Evolutionary conservation across 2,888 invertebrate genomes (phyloP), one percentile per base, ranked within the genome.

Genomic region (Caenorhabditis zanzibari): DNA sequence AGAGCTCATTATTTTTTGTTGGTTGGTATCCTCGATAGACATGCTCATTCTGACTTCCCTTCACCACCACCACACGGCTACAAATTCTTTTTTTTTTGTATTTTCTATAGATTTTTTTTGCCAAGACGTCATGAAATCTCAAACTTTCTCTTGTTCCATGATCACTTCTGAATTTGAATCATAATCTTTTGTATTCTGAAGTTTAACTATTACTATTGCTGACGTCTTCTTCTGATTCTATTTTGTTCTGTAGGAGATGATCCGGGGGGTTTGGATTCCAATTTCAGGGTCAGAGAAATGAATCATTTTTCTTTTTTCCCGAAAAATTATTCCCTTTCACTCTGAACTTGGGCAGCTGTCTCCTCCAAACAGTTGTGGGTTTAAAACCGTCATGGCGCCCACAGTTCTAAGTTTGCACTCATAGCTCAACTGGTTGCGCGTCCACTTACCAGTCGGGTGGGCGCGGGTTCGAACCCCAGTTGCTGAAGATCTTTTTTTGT

Each of bases 141-240:
- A 54, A 54, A 19, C 7, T 44, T 44, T 52, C 52, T n/a, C 16
- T 10, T 54, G 54, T 14, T 54, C 22, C 24, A 26, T 54, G 54
- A 14, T 54, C 54, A 26, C 3, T 14, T 12, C 3, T 54, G 14
- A 54, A 14, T 54, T 54, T 54, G 54, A 54, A 54, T 54, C 54
- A 54, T 54, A 54, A 54, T 54, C 54, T 26, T 54, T 54, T 54
- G 26, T 54, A 54, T 54, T 26, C 14, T 24, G 54, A 54, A 54
- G 54, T 54, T 54, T 47, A 38, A 38, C 38, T 12, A 38, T 12
- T 49, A 49, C 49, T n/a, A 49, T 19, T 19, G 14, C 49, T 49
- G 54, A 54, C 54, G 54, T 54, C 26, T 24, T 54, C 26, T 24
- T 54, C 54, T 54, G n/a, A 28, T 49, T 28, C 32, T 49, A 49